Evolutionary conservation across 2,888 invertebrate genomes (phyloP).

Genomic region (Pyralis farinalis): DNA sequence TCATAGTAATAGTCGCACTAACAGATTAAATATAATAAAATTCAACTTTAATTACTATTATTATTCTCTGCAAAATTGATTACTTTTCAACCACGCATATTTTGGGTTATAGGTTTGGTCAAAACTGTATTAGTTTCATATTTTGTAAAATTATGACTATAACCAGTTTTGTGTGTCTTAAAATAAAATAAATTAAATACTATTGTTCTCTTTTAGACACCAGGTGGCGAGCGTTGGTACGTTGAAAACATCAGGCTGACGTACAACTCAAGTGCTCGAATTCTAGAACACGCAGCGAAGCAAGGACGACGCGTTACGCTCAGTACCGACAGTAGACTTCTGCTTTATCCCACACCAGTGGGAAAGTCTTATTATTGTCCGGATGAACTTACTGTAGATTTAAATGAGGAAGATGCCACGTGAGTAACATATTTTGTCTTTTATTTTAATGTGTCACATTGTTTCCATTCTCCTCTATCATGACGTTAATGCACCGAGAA

Average conservation of each 20-base stretch:
- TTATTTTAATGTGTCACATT: background rate
- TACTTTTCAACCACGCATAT: too few relatives aligned
- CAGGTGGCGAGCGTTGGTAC: conserved; percentile 95
- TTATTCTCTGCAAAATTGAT: too few relatives aligned
- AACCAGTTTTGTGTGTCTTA: too few relatives aligned
- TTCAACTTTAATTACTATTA: too few relatives aligned
- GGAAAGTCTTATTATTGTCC: conserved; percentile 91
- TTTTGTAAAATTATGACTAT: too few relatives aligned
- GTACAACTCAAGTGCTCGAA: conserved; percentile 85
- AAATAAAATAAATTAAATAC: too few relatives aligned
- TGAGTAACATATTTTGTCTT: conserved; percentile 29
- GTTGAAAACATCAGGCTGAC: conserved; percentile 88
- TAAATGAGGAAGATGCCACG: conserved; percentile 78
- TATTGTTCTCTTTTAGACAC: conserved; percentile 80
- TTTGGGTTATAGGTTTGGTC: too few relatives aligned
- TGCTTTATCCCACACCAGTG: conserved; percentile 92
- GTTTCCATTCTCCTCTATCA: too few relatives aligned
- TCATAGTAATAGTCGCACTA: too few relatives aligned
- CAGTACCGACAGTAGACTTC: conserved; percentile 79
- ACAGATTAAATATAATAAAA: too few relatives aligned
- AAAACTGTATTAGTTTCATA: too few relatives aligned
- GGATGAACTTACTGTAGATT: conserved; percentile 84
- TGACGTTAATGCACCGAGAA: too few relatives aligned
- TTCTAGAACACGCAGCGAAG: conserved; percentile 82
- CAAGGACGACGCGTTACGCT: conserved; percentile 75